These are phyloP conservation scores for Pimpla rufipes DNA, from an alignment of 2,888 invertebrate genomes.

Conservation along the genomic window DNA sequence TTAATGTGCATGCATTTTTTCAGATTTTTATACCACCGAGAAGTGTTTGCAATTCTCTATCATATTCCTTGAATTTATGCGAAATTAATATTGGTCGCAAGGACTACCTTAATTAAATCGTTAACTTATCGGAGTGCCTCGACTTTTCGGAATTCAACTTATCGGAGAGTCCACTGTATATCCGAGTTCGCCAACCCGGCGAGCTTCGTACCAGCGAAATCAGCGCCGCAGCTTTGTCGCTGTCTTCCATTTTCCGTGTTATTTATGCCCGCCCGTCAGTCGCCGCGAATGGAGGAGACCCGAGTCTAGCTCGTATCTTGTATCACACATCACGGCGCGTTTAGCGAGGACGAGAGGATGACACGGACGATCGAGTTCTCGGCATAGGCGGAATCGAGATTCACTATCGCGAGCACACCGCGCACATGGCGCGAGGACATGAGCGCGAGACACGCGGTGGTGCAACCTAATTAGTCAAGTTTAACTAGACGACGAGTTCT, in stretches of 20 bases:
- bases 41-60: no score
- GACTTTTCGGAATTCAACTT: no score
- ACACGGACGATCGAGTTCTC: conserved; percentile 33
- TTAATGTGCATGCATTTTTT: no score
- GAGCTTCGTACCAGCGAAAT: conserved; percentile 80
- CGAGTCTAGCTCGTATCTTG: no score
- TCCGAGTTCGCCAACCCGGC: conserved; percentile 42
- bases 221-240: conserved; percentile 81
- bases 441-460: background rate
- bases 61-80: no score
- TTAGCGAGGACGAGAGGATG: background rate
- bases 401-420: conserved; percentile 10
- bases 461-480: conserved; percentile 41
- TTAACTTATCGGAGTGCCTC: no score
- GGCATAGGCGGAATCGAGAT: conserved; percentile 47
- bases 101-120: no score
- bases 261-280: conserved; percentile 78
- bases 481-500: conserved; percentile 26
- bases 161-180: no score
- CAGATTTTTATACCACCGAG: no score
- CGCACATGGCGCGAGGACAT: conserved; percentile 32
- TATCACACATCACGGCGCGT: no score
- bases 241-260: conserved; percentile 80
- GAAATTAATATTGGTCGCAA: no score
- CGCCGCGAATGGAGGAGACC: conserved; percentile 38